A percentile compares a stretch with the other conserved stretches of the same genome.
Conservation (phyloP, 2,113 vertebrate genomes). For the Cyphomyrus discorhynchus region DNA sequence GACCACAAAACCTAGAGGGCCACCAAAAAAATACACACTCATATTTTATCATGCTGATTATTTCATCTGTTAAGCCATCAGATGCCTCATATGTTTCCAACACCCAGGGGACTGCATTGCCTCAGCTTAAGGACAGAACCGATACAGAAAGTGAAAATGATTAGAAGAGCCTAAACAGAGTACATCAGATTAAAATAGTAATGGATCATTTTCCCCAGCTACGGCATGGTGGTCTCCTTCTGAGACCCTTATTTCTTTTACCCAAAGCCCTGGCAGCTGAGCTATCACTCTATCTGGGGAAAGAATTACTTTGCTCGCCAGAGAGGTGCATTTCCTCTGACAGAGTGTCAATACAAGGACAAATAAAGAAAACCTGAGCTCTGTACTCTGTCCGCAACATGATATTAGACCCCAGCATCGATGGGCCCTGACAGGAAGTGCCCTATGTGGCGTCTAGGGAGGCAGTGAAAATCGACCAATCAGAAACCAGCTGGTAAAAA, state of each 20-base stretch:
- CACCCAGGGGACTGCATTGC: neutral
- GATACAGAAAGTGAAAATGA: neutral
- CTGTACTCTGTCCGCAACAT: neutral
- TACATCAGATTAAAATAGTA: neutral
- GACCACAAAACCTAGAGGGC: neutral
- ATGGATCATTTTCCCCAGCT: neutral
- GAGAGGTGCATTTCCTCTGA: neutral
- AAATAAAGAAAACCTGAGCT: neutral
- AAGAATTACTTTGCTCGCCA: neutral
- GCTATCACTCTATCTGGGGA: neutral
- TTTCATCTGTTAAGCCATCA: neutral
- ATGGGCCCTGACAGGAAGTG: neutral
- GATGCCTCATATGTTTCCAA: neutral
- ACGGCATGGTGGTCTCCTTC: neutral
- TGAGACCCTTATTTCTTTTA: neutral
- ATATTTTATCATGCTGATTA: neutral
- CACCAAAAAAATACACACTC: neutral
- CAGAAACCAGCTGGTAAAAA: neutral
- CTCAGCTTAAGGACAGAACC: neutral
- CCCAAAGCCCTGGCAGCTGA: neutral
- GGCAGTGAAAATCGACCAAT: neutral
- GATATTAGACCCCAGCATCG: neutral
- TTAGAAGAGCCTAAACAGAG: too few species aligned
- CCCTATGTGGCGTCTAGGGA: neutral
- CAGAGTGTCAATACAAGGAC: neutral